Evolutionary conservation across 2,797 vertebrate species (phyloP).

Genomic region (Cossypha heuglini): DNA sequence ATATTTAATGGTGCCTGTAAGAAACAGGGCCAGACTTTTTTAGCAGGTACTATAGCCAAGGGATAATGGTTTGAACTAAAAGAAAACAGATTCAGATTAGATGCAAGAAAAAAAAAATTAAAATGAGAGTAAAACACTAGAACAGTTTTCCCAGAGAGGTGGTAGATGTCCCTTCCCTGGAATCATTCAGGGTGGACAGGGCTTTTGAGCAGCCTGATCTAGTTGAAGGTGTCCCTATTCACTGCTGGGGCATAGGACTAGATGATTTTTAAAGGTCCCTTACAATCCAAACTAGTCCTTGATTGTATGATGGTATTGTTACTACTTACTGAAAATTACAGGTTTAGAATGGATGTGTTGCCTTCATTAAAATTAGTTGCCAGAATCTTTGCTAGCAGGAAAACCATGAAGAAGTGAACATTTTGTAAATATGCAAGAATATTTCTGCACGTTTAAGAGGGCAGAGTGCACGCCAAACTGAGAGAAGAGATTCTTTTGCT

Average conservation of each 20-base stretch:
- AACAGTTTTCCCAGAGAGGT: background rate
- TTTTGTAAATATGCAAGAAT: background rate
- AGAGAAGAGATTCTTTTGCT: background rate
- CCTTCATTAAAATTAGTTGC: background rate
- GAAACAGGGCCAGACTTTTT: background rate
- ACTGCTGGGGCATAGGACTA: background rate
- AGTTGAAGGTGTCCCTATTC: background rate
- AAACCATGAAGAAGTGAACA: accelerated
- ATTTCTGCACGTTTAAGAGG: background rate
- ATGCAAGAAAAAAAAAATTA: background rate
- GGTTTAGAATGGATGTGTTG: background rate
- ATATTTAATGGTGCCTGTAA: background rate
- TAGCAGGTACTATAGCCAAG: background rate
- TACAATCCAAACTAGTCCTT: background rate
- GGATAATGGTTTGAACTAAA: background rate
- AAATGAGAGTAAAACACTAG: background rate
- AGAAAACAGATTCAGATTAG: background rate
- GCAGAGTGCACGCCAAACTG: background rate
- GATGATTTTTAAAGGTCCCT: background rate
- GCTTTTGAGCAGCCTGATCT: background rate
- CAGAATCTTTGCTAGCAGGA: background rate
- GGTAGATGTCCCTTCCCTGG: background rate
- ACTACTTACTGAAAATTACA: background rate
- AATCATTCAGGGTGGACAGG: background rate
- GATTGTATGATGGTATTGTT: background rate